Conservation (phyloP, 2,797 vertebrate species). For the Trematomus bernacchii region DNA sequence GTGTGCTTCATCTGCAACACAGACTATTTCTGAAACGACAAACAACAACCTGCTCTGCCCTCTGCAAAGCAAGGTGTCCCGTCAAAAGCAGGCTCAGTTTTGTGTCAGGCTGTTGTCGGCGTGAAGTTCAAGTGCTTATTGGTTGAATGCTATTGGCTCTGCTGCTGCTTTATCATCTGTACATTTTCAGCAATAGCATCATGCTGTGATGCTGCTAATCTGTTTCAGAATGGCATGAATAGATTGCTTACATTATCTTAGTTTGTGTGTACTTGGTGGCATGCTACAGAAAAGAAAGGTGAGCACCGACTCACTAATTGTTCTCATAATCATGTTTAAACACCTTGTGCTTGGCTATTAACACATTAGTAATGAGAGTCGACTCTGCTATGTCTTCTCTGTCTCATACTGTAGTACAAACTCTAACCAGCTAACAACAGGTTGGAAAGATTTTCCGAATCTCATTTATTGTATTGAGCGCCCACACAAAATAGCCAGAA, state of each 20-base stretch:
- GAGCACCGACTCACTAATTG: too few relatives aligned
- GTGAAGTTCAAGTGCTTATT: constrained; percentile 21
- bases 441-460: constrained; percentile 29
- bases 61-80: constrained; percentile 22
- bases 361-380: too few relatives aligned
- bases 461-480: constrained; percentile 19
- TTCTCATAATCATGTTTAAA: neutral
- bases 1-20: constrained; percentile 43
- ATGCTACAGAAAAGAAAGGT: neutral
- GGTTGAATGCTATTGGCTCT: constrained; percentile 3
- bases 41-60: constrained; percentile 56
- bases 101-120: constrained; percentile 4
- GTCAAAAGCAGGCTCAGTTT: constrained; percentile 9
- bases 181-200: neutral
- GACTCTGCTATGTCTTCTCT: neutral
- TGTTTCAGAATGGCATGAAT: neutral
- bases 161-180: neutral
- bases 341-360: neutral
- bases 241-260: neutral
- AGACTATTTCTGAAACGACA: constrained; percentile 66
- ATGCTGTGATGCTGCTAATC: neutral
- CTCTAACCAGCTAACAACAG: constrained; percentile 22
- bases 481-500: constrained; percentile 26
- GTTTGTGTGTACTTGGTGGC: neutral
- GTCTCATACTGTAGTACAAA: constrained; percentile 47